A percentile compares a stretch with the other conserved stretches of the same genome.
Evolutionary conservation across 2,888 invertebrate species (phyloP).

Genomic region (Melipona beecheii): DNA sequence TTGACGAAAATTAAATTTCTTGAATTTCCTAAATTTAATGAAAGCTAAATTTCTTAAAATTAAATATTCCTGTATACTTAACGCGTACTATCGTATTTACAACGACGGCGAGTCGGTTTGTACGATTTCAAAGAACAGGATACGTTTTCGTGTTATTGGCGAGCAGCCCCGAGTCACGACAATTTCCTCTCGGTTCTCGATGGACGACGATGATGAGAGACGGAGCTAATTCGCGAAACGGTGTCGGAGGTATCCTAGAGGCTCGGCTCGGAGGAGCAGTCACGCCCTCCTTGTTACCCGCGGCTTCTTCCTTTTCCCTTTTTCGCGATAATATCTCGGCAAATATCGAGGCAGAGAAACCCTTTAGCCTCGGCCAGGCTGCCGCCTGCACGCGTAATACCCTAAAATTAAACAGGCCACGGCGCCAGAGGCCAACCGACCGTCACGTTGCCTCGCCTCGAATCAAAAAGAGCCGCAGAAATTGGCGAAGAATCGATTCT

Average conservation of each 20-base stretch:
- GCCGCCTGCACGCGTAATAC: conserved; percentile 75
- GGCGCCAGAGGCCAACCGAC: conserved; percentile 69
- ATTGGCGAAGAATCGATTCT: conserved; percentile 13
- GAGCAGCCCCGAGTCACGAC: conserved; percentile 50
- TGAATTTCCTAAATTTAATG: too few relatives aligned
- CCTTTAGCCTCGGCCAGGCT: conserved; percentile 72
- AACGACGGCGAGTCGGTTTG: background rate
- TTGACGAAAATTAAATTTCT: too few relatives aligned
- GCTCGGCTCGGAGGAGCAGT: conserved; percentile 62
- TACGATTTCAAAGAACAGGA: conserved; percentile 18
- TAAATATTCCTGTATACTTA: background rate
- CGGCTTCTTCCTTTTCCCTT: conserved; percentile 45
- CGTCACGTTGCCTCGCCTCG: conserved; percentile 41
- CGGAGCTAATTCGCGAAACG: conserved; percentile 71
- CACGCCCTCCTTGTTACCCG: conserved; percentile 74
- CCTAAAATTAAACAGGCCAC: conserved; percentile 78
- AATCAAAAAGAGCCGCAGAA: conserved; percentile 7
- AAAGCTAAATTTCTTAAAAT: too few relatives aligned
- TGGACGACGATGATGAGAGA: conserved; percentile 58
- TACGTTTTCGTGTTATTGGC: conserved; percentile 21
- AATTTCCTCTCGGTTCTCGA: conserved; percentile 49
- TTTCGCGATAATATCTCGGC: conserved; percentile 75
- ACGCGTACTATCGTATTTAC: background rate
- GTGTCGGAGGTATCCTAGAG: conserved; percentile 70
- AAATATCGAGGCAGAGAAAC: conserved; percentile 72